A percentile compares a stretch with the other conserved stretches of the same genome.
These are phyloP conservation scores for Chanos chanos DNA, from an alignment of 2,797 vertebrate genomes.

Conservation along the genomic window DNA sequence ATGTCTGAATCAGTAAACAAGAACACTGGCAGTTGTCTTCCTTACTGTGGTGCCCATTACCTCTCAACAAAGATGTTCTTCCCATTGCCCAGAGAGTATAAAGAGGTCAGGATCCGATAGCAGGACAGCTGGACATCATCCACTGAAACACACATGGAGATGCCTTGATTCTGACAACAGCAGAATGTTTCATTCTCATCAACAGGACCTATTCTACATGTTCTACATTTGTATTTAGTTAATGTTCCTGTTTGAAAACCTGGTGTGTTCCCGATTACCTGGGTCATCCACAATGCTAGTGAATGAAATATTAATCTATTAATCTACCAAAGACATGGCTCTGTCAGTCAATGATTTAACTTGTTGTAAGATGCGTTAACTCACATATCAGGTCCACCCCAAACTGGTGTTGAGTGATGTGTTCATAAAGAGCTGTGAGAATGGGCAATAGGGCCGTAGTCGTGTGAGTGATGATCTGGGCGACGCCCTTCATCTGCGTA, in stretches of 20 bases:
- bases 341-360: too few relatives aligned
- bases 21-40: not conserved
- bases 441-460: constrained; percentile 89
- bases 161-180: not conserved
- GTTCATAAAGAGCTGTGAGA: constrained; percentile 91
- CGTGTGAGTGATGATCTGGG: constrained; percentile 94
- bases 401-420: constrained; percentile 85
- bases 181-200: not conserved
- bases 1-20: not conserved
- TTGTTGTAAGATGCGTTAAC: constrained; percentile 45
- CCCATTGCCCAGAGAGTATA: constrained; percentile 90
- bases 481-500: constrained; percentile 94
- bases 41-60: constrained; percentile 59
- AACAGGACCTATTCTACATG: not conserved
- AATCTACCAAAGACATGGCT: too few relatives aligned
- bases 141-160: constrained; percentile 71
- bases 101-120: constrained; percentile 88
- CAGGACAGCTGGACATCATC: constrained; percentile 94
- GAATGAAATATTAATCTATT: too few relatives aligned
- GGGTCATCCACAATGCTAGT: too few relatives aligned
- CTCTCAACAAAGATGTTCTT: constrained; percentile 96
- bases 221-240: not conserved
- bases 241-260: not conserved
- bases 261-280: too few relatives aligned
- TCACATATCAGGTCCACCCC: constrained; percentile 87